Evolutionary conservation across 2,113 vertebrate genomes (phyloP).

Genomic region (Pongo abelii): DNA sequence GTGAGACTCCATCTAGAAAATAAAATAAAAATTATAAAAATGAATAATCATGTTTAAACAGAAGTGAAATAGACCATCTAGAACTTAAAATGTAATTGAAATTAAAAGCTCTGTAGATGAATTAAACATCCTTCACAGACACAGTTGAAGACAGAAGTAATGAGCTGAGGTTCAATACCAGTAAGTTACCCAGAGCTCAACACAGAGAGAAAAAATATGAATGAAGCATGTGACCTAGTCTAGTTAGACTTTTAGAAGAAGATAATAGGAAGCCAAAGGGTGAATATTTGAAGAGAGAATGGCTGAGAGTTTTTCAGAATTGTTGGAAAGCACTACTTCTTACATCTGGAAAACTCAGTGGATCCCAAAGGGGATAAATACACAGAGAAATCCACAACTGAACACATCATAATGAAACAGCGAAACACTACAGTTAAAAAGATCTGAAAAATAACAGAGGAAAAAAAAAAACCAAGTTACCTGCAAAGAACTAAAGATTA

Average conservation of each 20-base stretch:
- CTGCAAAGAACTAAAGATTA: not conserved
- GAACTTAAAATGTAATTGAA: not conserved
- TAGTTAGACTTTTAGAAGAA: not conserved
- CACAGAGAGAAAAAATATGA: not conserved
- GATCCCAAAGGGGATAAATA: not conserved
- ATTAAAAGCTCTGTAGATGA: not conserved
- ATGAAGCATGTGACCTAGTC: not conserved
- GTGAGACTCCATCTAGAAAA: too few species aligned
- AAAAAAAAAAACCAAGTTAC: not conserved
- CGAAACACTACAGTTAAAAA: not conserved
- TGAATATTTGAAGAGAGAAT: not conserved
- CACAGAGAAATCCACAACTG: not conserved
- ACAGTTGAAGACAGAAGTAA: not conserved
- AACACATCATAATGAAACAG: not conserved
- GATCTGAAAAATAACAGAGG: not conserved
- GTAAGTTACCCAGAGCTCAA: not conserved
- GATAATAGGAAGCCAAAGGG: not conserved
- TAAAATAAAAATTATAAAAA: not conserved
- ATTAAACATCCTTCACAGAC: not conserved
- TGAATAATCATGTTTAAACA: not conserved
- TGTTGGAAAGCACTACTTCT: not conserved
- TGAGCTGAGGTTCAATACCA: not conserved
- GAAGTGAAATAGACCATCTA: not conserved
- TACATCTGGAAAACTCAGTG: not conserved
- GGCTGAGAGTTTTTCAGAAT: not conserved